Evolutionary conservation across 1,140 invertebrate species (phyloP), one percentile per base, ranked within the genome.

Genomic region (Pristionchus pacificus): DNA sequence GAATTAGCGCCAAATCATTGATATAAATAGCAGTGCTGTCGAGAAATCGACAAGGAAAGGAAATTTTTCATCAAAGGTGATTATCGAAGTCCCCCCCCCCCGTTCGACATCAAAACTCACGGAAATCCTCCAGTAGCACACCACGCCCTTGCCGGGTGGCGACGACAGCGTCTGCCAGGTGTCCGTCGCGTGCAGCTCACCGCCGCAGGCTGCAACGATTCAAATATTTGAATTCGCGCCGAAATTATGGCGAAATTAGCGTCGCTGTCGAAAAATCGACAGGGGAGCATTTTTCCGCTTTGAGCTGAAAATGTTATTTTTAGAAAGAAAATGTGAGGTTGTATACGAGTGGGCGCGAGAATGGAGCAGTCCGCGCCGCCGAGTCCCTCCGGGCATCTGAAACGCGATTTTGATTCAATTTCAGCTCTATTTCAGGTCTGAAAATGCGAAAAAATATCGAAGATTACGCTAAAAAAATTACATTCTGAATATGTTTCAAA

Each of bases 41-140:
- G n/a, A n/a, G n/a, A n/a, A n/a, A n/a, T n/a, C n/a, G n/a, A n/a
- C n/a, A n/a, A n/a, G n/a, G 15, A 57, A 75, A 25, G 60, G 29
- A 28, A 2, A 33, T 31, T 62, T 25, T 60, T 13, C 14, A 49
- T n/a, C n/a, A n/a, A n/a, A n/a, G n/a, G n/a, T n/a, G n/a, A n/a
- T n/a, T n/a, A n/a, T n/a, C n/a, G n/a, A n/a, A n/a, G n/a, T n/a
- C n/a, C n/a, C n/a, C n/a, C n/a, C n/a, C n/a, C n/a, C n/a, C n/a
- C n/a, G n/a, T n/a, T n/a, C n/a, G n/a, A n/a, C n/a, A n/a, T n/a
- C n/a, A n/a, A n/a, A n/a, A 67, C 60, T 70, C 64, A 81, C 80
- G 31, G 81, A 76, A 32, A 82, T 84, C 66, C 81, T 74, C 81
- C 81, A 83, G 69, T 81, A 83, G 68, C 81, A 83, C 33, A 84